A percentile compares a stretch with the other conserved stretches of the same genome.
These are phyloP conservation scores for Agelas oroides DNA, from an alignment of 37 sponge, comb jelly and placozoan species.

Conservation along the genomic window DNA sequence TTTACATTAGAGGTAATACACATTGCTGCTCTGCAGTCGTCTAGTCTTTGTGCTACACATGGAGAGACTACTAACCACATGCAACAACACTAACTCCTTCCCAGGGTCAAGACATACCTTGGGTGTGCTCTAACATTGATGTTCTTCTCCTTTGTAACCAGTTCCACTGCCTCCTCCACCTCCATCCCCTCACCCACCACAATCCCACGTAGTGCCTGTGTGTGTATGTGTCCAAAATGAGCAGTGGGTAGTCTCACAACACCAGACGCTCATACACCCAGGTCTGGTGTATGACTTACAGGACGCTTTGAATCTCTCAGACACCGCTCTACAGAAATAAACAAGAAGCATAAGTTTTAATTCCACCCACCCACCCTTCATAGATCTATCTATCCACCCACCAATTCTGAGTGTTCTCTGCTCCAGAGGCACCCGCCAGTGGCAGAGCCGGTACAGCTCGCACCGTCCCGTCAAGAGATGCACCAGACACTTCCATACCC, in stretches of 20 bases:
- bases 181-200: not conserved
- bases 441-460: conserved; percentile 63
- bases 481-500: conserved; percentile 79
- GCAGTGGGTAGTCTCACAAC: not conserved
- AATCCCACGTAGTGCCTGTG: not conserved
- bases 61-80: no score
- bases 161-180: not conserved
- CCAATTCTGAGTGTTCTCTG: conserved; percentile 43
- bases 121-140: no score
- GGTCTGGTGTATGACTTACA: no score
- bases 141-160: not conserved
- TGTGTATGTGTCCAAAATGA: not conserved
- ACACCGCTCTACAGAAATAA: not conserved
- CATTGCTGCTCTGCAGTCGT: no score
- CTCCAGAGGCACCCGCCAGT: conserved; percentile 1
- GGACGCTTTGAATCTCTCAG: no score
- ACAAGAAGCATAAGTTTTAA: not conserved
- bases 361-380: not conserved
- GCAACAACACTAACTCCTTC: no score
- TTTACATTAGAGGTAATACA: no score
- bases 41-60: no score
- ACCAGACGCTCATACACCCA: no score
- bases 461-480: conserved; percentile 65
- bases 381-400: conserved; percentile 6
- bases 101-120: no score